Conservation (phyloP, 2,113 vertebrate genomes). For the Rhinopithecus roxellana region DNA sequence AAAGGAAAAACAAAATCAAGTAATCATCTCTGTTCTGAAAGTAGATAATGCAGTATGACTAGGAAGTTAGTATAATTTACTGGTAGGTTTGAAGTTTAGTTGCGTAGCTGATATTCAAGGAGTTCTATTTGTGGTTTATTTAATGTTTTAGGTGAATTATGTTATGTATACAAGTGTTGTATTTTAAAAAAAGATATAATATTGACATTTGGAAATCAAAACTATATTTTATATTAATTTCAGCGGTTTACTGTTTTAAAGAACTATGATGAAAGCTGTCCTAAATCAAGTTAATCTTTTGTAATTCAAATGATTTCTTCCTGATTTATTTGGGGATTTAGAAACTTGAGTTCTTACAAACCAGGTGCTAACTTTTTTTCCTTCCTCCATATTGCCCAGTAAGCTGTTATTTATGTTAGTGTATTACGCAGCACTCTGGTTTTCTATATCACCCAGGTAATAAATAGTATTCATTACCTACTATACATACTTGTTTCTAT, state of each 20-base stretch:
- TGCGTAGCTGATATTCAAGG: not conserved
- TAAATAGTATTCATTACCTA: not conserved
- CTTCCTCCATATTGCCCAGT: not conserved
- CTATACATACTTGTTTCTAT: not conserved
- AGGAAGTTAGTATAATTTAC: not conserved
- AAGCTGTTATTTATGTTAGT: not conserved
- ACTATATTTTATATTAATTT: not conserved
- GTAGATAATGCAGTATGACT: not conserved
- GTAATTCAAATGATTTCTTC: not conserved
- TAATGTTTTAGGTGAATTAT: not conserved
- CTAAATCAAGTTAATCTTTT: not conserved
- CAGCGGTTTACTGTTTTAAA: not conserved
- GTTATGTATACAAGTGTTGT: not conserved
- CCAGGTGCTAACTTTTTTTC: not conserved
- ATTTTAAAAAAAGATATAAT: not conserved
- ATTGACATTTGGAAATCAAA: constrained; percentile 24
- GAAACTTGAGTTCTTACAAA: not conserved
- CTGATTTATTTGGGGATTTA: not conserved
- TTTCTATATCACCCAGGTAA: not conserved
- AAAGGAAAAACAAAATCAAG: not conserved
- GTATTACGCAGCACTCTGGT: not conserved
- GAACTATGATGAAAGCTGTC: not conserved
- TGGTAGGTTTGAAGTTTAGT: not conserved
- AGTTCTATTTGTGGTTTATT: not conserved
- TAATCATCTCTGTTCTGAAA: not conserved